A percentile compares a stretch with the other conserved stretches of the same genome.
phyloP scores from a whole-genome alignment of 2,797 vertebrate genomes.

The Sebastes iracundus region DNA sequence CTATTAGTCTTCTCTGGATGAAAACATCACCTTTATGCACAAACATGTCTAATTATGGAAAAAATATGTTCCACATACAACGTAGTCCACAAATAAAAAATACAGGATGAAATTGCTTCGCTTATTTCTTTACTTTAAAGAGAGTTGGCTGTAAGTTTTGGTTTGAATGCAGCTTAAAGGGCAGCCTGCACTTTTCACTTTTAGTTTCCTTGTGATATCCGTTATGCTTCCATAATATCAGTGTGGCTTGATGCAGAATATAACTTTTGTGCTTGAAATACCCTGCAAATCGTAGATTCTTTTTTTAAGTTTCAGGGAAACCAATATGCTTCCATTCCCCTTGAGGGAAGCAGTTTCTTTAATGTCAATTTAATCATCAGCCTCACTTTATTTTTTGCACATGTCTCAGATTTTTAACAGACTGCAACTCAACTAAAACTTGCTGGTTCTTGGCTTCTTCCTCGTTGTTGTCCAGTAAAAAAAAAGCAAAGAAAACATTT shows the following conservation, averaged over 20 bases:
- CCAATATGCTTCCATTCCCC: background rate
- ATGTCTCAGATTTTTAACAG: background rate
- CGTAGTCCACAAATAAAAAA: background rate
- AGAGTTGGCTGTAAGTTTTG: background rate
- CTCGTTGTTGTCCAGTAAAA: background rate
- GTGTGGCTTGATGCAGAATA: background rate
- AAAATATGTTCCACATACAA: background rate
- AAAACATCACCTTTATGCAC: background rate
- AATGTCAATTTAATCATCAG: background rate
- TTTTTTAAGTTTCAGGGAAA: background rate
- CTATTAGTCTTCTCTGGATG: background rate
- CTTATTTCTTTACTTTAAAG: background rate
- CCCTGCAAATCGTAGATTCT: background rate
- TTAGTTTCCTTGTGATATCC: background rate
- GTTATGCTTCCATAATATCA: background rate
- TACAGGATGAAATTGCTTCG: background rate
- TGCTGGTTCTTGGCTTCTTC: background rate
- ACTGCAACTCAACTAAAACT: background rate
- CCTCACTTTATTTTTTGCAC: background rate
- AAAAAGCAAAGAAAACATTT: background rate
- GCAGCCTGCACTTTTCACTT: background rate
- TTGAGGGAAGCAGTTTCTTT: background rate
- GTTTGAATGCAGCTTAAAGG: background rate
- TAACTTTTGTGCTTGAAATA: background rate
- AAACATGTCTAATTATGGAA: background rate